These are phyloP conservation scores for Thymelicus acteon DNA, from an alignment of 2,888 invertebrate species.

Conservation along the genomic window DNA sequence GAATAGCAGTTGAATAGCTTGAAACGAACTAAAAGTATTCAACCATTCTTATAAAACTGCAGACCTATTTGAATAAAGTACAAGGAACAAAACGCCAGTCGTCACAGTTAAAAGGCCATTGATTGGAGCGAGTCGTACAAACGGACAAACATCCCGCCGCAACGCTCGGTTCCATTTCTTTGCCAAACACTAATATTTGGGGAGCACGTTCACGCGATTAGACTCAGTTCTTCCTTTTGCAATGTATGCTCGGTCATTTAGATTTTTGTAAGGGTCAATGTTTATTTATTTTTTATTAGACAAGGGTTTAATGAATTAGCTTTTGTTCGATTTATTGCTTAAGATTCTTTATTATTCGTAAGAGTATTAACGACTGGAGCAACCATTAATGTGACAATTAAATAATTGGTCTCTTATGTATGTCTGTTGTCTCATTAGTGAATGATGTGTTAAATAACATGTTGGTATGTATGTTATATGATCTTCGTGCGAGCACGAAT, in stretches of 20 bases:
- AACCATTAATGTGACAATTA: no score
- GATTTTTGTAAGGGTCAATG: conserved; percentile 26
- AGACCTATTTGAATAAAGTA: conserved; percentile 14
- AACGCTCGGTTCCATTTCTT: conserved; percentile 68
- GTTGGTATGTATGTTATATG: no score
- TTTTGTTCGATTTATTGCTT: no score
- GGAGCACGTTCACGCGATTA: conserved; percentile 69
- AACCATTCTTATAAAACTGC: conserved; percentile 2
- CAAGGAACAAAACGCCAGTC: conserved; percentile 25
- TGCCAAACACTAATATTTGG: conserved; percentile 83
- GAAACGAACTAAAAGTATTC: conserved; percentile 18
- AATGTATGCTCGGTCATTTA: conserved; percentile 38
- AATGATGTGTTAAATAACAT: no score
- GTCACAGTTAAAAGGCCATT: conserved; percentile 49
- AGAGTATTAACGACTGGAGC: no score
- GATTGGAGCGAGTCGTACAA: conserved; percentile 56
- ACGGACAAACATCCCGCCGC: conserved; percentile 50
- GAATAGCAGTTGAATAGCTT: background rate
- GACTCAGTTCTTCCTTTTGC: conserved; percentile 51
- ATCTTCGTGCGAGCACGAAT: no score
- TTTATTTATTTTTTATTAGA: conserved; percentile 18
- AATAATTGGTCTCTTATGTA: no score
- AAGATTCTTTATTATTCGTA: no score
- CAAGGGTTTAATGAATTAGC: background rate
- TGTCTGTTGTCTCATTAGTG: no score